Conservation (phyloP, 2,797 vertebrate genomes). For the Mallotus villosus region DNA sequence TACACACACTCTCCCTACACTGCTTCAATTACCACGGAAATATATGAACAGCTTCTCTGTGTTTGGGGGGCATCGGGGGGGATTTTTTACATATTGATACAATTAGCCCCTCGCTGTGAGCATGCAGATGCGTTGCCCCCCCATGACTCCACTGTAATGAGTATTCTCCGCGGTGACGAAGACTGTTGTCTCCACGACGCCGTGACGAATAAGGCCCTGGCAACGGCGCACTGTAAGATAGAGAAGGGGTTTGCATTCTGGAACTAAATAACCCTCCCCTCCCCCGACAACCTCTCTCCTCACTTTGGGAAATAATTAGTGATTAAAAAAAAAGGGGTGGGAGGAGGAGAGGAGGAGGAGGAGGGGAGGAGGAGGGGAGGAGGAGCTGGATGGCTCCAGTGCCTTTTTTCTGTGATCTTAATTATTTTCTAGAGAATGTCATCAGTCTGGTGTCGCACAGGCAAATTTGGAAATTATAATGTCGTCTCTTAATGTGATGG, state of each 20-base stretch:
- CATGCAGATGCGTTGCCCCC: constrained; percentile 47
- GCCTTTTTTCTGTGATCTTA: constrained; percentile 41
- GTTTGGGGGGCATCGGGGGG: constrained; percentile 47
- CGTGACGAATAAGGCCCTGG: constrained; percentile 33
- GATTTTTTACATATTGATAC: constrained; percentile 79
- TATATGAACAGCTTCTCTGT: constrained; percentile 73
- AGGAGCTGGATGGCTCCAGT: constrained; percentile 34
- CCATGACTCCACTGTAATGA: constrained; percentile 63
- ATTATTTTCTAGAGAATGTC: constrained; percentile 50
- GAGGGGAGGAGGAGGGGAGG: constrained; percentile 7
- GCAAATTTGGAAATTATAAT: constrained; percentile 15
- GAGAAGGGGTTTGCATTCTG: constrained; percentile 39
- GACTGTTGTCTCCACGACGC: constrained; percentile 50
- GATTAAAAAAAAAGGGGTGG: constrained; percentile 47
- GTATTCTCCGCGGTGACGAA: constrained; percentile 53
- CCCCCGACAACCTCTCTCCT: constrained; percentile 22
- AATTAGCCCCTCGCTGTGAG: constrained; percentile 77
- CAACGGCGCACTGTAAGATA: constrained; percentile 24
- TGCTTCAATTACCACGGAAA: constrained; percentile 74
- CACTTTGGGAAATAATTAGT: constrained; percentile 48
- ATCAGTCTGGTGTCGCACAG: constrained; percentile 31
- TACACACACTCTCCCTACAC: constrained; percentile 51
- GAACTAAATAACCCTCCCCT: constrained; percentile 40
- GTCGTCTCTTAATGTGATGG: constrained; percentile 10
- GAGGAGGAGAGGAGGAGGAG: constrained; percentile 7